Base-by-base conservation (phyloP, 2,797 vertebrate species). In the Denticeps clupeoides region DNA sequence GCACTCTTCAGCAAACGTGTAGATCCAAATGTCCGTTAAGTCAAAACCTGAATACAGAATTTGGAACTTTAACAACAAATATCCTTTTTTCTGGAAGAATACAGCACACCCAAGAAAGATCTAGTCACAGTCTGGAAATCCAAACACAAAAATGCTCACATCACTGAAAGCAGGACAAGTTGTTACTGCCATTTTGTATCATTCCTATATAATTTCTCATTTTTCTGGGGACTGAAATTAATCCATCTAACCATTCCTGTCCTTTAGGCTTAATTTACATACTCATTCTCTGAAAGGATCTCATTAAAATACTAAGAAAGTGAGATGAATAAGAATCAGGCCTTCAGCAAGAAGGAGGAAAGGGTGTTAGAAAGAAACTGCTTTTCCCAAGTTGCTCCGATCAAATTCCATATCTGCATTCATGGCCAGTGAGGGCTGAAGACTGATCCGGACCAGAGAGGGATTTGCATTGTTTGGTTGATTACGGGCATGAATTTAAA, bases 401-500 rank as follows among this genome's bases (percentile, higher is more conserved):
- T 79, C 67, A 71, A 70, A 76, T 68, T 62, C 67, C 66, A 60
- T 46, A 44, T 68, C 62, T 44, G 56, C 65, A 70, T 69, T 75
- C 55, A 64, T 64, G 69, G 67, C 60, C 55, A 58, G 51, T 47
- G 33, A 48, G 28, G 2, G 33, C 21, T 40, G 43, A 51, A 49
- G 63, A 53, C 5, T 60, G 59, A 52, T 44, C 33, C 26, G 1
- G 41, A 43, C 56, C 42, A 60, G 42, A 44, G 49, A 53, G 55
- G 65, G 63, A 70, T 70, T 67, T 60, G 49, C 59, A 72, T 63
- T 61, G 56, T 66, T 65, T 58, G 58, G 65, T 63, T 74, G 57
- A 78, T 77, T 71, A 73, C 52, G 35, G 54, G 51, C 51, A 32
- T 64, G 64, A 51, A 71, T 74, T 65, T 69, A 62, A 56, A 74